Base-by-base conservation (phyloP, 2,113 vertebrate genomes). In the Hemicordylus capensis region DNA sequence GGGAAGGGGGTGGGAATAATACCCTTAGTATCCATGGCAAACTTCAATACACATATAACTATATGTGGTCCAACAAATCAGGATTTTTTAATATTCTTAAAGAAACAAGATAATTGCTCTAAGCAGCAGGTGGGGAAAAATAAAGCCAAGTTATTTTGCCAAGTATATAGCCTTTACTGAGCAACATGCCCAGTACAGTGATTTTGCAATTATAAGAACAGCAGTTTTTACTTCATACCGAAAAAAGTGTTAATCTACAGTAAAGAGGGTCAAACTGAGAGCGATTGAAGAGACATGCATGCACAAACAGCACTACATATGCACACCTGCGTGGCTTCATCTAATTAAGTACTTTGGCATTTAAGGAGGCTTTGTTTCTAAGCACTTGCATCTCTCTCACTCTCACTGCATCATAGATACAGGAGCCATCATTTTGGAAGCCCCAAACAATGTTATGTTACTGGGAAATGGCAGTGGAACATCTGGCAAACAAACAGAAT, bases 401-500 rank as follows among this genome's bases (percentile, higher is more conserved):
- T 69, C 84, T 31, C 48, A 22, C 58, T 85, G 22, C 11, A 85
- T 24, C 51, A n/a, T 69, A 85, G 88, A 82, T 63, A 17, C 89
- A 88, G 24, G 81, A 81, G 61, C 74, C 42, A 78, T 89, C 0
- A 86, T 89, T 88, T 20, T 34, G 85, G 86, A 84, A 86, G 28
- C 22, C 67, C 39, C 34, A 84, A 28, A 67, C 73, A 84, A 70
- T 6, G 9, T 37, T 87, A 66, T 26, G 82, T 86, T 72, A 76
- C 81, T 63, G 59, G 58, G 70, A 92, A 90, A 87, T 37, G 24
- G 42, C 58, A 87, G 5, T 1, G 69, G 64, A 92, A 88, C 85
- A 88, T 73, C 81, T 88, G 75, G 74, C 72, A 87, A 85, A 81
- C 1, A 81, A 79, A 86, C 76, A 81, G 8, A 80, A 80, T 59